Evolutionary conservation across 2,797 vertebrate genomes (phyloP), one percentile per base, ranked within the genome.

Genomic region (Gorsachius magnificus): DNA sequence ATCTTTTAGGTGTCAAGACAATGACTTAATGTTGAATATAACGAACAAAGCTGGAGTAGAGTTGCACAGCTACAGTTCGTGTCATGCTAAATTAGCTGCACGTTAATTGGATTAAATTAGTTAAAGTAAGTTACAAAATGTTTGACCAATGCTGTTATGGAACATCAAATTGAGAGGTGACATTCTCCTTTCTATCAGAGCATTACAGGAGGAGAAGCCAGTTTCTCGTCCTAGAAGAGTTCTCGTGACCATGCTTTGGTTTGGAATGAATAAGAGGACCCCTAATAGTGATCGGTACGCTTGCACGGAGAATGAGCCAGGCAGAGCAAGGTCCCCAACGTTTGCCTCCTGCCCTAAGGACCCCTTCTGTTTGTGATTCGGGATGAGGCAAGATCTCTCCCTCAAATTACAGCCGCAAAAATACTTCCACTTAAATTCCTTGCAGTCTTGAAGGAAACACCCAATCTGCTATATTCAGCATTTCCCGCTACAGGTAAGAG

Each of bases 1-100:
- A 86, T 83, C 89, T 94, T 94, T 56, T 54, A 91, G 77, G 80
- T 72, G 88, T 82, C 89, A 90, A 74, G 66, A 80, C 57, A 53
- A 33, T 2, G 53, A 72, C 53, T 87, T 65, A 58, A 72, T 26
- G 61, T 51, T 53, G 79, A 76, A 61, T 92, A 91, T 90, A 89
- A 90, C 4, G 3, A 87, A 93, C 86, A 68, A 82, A 95, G 86
- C 89, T 33, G 41, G 51, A 79, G 65, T 16, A 24, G 75, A 87
- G 71, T 38, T 61, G 77, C 48, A 51, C 66, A 36, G 76, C 65
- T 46, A 86, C 72, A 61, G 82, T 72, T 93, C 92, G 43, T 4
- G 63, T 20, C 29, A 33, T 63, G 82, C 61, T 76, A 92, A 93
- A 89, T 97, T 93, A 91, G 70, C 76, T 90, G 85, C n/a, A 5